Evolutionary conservation across 2,113 vertebrate genomes (phyloP).

Genomic region (Mirza zaza): DNA sequence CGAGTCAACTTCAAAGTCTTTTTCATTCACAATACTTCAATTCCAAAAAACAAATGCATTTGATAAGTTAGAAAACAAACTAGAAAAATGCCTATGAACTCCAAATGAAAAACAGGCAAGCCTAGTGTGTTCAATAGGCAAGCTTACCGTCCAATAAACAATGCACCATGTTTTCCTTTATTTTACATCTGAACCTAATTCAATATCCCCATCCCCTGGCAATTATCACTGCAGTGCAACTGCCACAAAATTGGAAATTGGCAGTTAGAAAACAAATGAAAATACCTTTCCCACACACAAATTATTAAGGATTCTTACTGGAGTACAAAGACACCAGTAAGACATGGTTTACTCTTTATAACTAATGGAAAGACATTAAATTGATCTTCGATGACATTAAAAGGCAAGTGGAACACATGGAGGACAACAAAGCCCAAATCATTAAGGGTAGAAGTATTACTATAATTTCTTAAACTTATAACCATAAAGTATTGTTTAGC

Average conservation of each 20-base stretch:
- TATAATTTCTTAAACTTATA: not conserved
- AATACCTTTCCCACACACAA: not conserved
- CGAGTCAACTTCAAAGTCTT: not conserved
- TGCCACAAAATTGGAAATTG: not conserved
- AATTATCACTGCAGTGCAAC: not conserved
- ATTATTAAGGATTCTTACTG: not conserved
- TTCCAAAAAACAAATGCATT: not conserved
- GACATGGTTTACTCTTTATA: not conserved
- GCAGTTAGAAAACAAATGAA: constrained; percentile 10
- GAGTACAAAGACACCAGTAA: not conserved
- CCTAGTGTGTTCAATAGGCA: not conserved
- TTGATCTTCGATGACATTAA: constrained; percentile 8
- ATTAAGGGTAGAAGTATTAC: not conserved
- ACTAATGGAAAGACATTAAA: not conserved
- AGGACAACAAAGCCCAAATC: not conserved
- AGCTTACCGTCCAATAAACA: not conserved
- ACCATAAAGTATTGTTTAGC: not conserved
- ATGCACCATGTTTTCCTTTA: not conserved
- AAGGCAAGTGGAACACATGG: not conserved
- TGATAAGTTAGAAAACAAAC: not conserved
- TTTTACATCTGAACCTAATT: constrained; percentile 22
- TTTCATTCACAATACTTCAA: constrained; percentile 18
- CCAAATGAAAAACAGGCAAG: not conserved
- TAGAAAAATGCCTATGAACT: not conserved
- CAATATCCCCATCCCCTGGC: not conserved